Evolutionary conservation across 2,888 invertebrate species (phyloP), one percentile per base, ranked within the genome.

Genomic region (Drosophila greeni): DNA sequence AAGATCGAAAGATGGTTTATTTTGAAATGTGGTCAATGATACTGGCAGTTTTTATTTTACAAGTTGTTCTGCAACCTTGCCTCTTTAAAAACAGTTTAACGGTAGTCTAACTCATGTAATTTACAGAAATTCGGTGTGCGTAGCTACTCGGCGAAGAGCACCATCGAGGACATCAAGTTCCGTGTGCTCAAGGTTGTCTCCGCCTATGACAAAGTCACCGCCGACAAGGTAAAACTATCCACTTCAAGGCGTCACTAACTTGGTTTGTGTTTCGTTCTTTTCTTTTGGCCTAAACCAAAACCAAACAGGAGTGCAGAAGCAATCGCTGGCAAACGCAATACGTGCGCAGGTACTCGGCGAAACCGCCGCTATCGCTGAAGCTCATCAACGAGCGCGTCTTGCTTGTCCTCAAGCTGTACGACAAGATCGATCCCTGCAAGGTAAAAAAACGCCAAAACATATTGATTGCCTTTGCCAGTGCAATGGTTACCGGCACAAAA

Each of bases 321-420:
- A 47, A 47, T 78, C 91, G 89, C 89, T 89, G 90, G 88, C 90
- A 89, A 90, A 90, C 90, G 90, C 90, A 91, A 88, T 82, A 82
- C 79, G 90, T 91, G 90, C 93, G 94, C 90, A 91, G 91, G 89
- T 95, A 94, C 92, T 93, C 94, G 89, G 90, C 89, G 76, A 93
- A 93, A 86, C 91, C 93, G 75, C 96, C 96, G 74, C 91, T 96
- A 86, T 91, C 95, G 73, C 91, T 97, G 89, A 94, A 95, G 86
- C 91, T 95, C 86, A 95, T 98, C 89, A 90, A 92, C 88, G 94
- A 96, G 88, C 92, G 99, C 88, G 97, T 99, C 76, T 90, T 98
- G 85, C 94, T 99, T 90, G 97, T 98, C 75, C 93, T 99, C 86
- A 95, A 95, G 91, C 93, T 99, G 82, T 99, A 97, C 92, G 99